phyloP scores from a whole-genome alignment of 2,113 vertebrate species.

The Sinosuthora webbiana region DNA sequence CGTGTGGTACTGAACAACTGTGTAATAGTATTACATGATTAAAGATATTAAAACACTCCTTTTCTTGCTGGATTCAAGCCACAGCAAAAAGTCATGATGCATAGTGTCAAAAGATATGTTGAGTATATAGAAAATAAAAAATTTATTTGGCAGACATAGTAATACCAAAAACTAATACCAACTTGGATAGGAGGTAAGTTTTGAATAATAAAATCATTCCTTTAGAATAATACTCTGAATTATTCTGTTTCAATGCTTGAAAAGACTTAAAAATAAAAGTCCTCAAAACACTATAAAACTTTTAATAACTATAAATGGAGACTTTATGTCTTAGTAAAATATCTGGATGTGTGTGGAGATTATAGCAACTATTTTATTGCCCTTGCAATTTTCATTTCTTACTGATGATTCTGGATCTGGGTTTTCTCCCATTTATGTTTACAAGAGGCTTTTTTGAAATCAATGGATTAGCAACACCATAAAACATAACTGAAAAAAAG shows the following conservation, averaged over 20 bases:
- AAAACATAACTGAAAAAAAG: neutral
- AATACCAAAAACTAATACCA: slow-evolving; percentile 57
- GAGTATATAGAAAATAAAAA: slow-evolving; percentile 61
- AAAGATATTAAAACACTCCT: slow-evolving; percentile 66
- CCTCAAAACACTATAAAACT: neutral
- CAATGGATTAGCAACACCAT: neutral
- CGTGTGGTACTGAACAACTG: slow-evolving; percentile 42
- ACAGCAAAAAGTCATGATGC: slow-evolving; percentile 47
- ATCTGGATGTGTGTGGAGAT: neutral
- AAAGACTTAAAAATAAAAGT: neutral
- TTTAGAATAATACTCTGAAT: neutral
- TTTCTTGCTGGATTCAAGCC: slow-evolving; percentile 64
- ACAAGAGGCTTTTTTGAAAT: neutral
- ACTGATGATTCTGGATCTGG: neutral
- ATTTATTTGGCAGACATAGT: slow-evolving; percentile 47
- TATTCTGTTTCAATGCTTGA: slow-evolving; percentile 4
- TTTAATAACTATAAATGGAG: slow-evolving; percentile 6
- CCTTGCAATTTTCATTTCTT: slow-evolving; percentile 4
- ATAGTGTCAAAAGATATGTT: slow-evolving; percentile 37
- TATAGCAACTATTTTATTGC: neutral
- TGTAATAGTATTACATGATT: slow-evolving; percentile 53
- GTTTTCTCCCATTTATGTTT: neutral
- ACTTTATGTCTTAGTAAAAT: slow-evolving; percentile 2
- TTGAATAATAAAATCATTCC: slow-evolving; percentile 1
- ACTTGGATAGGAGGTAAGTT: slow-evolving; percentile 1